Percentiles rank a stretch among this genome's conserved stretches.
phyloP scores from a whole-genome alignment of 2,113 vertebrate species.

The Anguilla rostrata region DNA sequence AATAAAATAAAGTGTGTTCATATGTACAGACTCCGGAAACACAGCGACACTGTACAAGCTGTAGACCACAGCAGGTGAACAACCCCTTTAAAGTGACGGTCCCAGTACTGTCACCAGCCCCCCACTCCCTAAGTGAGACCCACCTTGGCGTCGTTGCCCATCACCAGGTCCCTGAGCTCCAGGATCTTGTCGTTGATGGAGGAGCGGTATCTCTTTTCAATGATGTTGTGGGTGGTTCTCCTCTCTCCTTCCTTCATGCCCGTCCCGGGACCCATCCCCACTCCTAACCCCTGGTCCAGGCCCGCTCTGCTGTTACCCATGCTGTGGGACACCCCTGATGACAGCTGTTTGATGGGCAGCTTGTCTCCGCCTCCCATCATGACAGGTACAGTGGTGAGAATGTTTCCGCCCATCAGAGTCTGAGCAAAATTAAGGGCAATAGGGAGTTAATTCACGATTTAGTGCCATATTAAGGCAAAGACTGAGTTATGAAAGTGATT shows the following conservation, averaged over 20 bases:
- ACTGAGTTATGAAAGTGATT: too few relatives aligned
- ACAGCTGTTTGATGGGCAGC: constrained; percentile 91
- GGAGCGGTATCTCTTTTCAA: constrained; percentile 96
- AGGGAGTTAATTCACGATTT: background rate
- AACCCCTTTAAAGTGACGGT: background rate
- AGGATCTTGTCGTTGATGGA: constrained; percentile 98
- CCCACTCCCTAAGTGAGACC: background rate
- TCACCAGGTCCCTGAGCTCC: constrained; percentile 92
- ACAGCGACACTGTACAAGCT: too few relatives aligned
- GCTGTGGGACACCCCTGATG: constrained; percentile 69
- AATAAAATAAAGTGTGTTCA: too few relatives aligned
- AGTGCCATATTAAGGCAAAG: background rate
- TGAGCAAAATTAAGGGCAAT: constrained; percentile 44
- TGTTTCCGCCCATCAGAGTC: constrained; percentile 94
- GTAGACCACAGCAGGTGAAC: too few relatives aligned
- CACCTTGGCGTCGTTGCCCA: constrained; percentile 96
- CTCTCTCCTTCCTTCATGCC: constrained; percentile 92
- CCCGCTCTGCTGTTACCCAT: constrained; percentile 65
- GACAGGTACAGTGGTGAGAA: constrained; percentile 92
- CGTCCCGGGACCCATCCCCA: constrained; percentile 66
- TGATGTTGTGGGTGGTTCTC: constrained; percentile 96
- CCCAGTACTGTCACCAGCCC: background rate
- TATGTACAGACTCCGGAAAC: too few relatives aligned
- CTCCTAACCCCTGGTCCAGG: constrained; percentile 55
- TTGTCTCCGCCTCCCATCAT: constrained; percentile 95